Conservation (phyloP, 2,888 invertebrate genomes). For the Automeris io region DNA sequence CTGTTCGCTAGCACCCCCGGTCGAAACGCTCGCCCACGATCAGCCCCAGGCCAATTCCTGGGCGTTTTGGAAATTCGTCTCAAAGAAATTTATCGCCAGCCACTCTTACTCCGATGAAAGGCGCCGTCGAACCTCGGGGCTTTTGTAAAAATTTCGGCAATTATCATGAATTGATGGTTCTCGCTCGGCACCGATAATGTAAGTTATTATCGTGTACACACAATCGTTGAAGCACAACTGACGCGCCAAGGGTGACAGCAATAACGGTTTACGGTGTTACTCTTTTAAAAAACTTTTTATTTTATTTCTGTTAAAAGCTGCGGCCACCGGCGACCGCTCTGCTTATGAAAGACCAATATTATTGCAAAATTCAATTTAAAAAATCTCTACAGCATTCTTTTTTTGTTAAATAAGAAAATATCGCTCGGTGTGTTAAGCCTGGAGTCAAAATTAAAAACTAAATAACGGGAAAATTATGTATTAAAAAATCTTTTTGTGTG, state of each 20-base stretch:
- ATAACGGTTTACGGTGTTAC: conserved; percentile 2
- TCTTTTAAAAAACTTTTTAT: conserved; percentile 1
- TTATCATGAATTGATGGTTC: conserved; percentile 13
- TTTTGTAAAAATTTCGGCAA: conserved; percentile 17
- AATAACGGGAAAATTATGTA: no score
- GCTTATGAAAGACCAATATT: no score
- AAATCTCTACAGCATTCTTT: no score
- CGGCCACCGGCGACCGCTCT: background rate
- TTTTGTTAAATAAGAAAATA: no score
- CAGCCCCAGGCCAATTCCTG: conserved; percentile 34
- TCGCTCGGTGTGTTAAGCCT: no score
- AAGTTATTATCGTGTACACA: conserved; percentile 5
- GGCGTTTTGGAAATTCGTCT: conserved; percentile 30
- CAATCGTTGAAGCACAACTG: conserved; percentile 1
- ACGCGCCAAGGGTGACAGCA: conserved; percentile 2
- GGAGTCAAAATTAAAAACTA: no score
- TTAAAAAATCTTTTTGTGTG: no score
- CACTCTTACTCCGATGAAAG: conserved; percentile 32
- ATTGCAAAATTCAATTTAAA: no score
- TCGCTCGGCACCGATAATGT: conserved; percentile 4
- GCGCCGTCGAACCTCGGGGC: conserved; percentile 27
- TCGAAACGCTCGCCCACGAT: conserved; percentile 19
- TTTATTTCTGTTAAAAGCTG: background rate
- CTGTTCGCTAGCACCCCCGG: background rate
- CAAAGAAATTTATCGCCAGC: conserved; percentile 38